Evolutionary conservation across 1,140 invertebrate genomes (phyloP).

Genomic region (Vanessa atalanta): DNA sequence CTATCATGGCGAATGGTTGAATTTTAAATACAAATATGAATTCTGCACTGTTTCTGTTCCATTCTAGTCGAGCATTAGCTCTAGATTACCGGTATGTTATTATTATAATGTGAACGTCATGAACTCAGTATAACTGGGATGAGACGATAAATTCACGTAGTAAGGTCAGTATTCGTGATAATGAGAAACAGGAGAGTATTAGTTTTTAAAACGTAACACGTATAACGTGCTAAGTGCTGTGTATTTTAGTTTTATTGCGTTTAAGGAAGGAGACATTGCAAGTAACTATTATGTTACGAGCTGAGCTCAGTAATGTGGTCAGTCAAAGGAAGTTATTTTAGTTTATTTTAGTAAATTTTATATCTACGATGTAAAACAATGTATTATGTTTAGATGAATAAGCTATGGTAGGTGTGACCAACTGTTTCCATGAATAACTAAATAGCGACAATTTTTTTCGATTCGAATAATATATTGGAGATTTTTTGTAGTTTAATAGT

Average conservation of each 20-base stretch:
- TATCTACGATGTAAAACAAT: too few relatives aligned
- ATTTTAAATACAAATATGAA: too few relatives aligned
- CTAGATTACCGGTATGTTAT: not conserved
- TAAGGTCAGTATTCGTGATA: constrained; percentile 4
- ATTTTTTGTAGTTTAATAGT: not conserved
- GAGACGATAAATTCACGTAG: not conserved
- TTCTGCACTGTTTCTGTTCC: too few relatives aligned
- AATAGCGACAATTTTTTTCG: not conserved
- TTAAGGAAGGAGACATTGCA: too few relatives aligned
- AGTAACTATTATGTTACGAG: too few relatives aligned
- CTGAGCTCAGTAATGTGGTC: too few relatives aligned
- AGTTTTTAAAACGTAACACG: not conserved
- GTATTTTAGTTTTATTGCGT: not conserved
- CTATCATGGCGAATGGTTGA: too few relatives aligned
- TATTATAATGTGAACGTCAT: not conserved
- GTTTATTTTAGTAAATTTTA: too few relatives aligned
- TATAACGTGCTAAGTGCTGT: not conserved
- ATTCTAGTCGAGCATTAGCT: constrained; percentile 26
- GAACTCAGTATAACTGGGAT: constrained; percentile 6
- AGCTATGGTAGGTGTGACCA: too few relatives aligned
- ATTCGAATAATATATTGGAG: not conserved
- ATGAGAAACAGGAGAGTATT: constrained; percentile 4
- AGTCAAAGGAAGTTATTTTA: too few relatives aligned
- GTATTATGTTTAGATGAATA: too few relatives aligned
- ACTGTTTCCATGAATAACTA: too few relatives aligned